Conservation (phyloP, 2,797 vertebrate genomes). For the Tinamus major region DNA sequence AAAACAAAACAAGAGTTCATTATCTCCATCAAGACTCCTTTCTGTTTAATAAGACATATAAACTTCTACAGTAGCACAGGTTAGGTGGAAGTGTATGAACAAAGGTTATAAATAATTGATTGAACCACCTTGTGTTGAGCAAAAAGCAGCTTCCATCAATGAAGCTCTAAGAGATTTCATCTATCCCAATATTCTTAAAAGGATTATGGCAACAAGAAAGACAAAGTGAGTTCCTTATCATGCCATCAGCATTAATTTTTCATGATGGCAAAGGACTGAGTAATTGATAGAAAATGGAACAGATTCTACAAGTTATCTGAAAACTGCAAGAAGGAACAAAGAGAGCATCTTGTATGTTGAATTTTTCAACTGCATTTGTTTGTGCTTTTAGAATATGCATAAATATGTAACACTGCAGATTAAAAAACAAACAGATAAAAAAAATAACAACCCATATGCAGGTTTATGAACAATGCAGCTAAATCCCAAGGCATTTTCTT, state of each 20-base stretch:
- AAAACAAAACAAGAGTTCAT: neutral
- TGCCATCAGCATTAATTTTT: constrained; percentile 54
- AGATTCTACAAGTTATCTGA: neutral
- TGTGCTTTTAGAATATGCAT: constrained; percentile 26
- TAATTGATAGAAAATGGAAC: constrained; percentile 42
- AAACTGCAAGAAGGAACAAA: constrained; percentile 6
- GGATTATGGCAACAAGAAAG: constrained; percentile 30
- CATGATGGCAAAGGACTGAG: constrained; percentile 15
- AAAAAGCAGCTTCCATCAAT: constrained; percentile 26
- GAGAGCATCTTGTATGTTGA: neutral
- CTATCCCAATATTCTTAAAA: constrained; percentile 41
- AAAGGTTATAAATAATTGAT: constrained; percentile 53
- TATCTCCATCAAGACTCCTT: neutral
- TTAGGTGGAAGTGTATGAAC: neutral
- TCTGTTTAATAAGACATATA: constrained; percentile 10
- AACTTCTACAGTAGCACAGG: neutral
- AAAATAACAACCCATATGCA: neutral
- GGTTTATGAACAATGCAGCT: neutral
- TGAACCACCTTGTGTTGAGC: constrained; percentile 6
- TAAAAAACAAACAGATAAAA: constrained; percentile 12
- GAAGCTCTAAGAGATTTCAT: constrained; percentile 38
- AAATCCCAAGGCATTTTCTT: constrained; percentile 18
- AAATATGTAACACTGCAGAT: neutral
- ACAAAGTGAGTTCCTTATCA: constrained; percentile 39
- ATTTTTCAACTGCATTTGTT: constrained; percentile 38